Conservation (phyloP, 2,113 vertebrate genomes). For the Neodontobutis hainanensis region DNA sequence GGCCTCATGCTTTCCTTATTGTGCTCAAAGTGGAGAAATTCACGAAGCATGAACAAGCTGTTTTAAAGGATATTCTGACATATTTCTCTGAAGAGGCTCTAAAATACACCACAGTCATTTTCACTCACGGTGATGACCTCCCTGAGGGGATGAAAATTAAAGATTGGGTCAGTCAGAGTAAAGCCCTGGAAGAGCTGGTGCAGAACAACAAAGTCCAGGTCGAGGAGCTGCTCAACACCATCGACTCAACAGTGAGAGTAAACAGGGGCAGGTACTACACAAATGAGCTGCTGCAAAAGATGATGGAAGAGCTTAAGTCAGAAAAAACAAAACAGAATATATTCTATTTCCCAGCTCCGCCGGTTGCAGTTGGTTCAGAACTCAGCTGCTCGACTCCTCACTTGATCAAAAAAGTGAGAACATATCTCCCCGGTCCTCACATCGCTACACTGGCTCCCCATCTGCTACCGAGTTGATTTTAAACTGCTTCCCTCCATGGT, state of each 20-base stretch:
- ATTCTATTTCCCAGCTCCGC: too few relatives aligned
- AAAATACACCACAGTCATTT: background rate
- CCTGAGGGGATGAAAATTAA: background rate
- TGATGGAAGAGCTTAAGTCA: background rate
- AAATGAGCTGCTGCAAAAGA: background rate
- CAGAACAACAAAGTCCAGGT: background rate
- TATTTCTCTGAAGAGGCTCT: constrained; percentile 3
- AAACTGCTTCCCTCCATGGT: too few relatives aligned
- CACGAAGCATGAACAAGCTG: background rate
- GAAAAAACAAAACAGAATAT: too few relatives aligned
- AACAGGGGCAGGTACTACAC: constrained; percentile 4
- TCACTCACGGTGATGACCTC: constrained; percentile 7
- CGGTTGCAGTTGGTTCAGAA: too few relatives aligned
- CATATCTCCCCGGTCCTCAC: too few relatives aligned
- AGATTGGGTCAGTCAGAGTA: background rate
- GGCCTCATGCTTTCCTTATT: constrained; percentile 2
- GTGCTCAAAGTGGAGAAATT: constrained; percentile 6
- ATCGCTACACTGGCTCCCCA: too few relatives aligned
- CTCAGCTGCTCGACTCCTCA: too few relatives aligned
- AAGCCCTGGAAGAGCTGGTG: background rate
- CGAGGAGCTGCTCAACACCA: constrained; percentile 1
- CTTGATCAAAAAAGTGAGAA: too few relatives aligned
- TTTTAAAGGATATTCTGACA: background rate
- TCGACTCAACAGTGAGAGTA: background rate
- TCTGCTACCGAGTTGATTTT: too few relatives aligned